Evolutionary conservation across 2,888 invertebrate species (phyloP).

Genomic region (Cerceris ruficornis): DNA sequence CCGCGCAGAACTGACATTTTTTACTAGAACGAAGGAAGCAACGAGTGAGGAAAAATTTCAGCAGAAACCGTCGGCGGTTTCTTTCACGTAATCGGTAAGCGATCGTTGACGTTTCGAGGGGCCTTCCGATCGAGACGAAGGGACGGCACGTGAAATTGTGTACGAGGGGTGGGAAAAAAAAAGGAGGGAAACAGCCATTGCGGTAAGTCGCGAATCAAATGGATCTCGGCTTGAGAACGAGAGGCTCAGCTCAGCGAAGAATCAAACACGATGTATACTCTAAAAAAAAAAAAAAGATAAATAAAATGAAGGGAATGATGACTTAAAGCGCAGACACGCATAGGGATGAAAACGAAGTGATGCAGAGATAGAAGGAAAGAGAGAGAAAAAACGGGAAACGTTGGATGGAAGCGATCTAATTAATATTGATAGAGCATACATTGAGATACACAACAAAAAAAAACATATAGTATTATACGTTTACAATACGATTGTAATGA

Average conservation of each 20-base stretch:
- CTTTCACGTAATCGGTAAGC: neutral
- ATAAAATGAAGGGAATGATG: slow-evolving; percentile 24
- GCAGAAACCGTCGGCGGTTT: slow-evolving; percentile 12
- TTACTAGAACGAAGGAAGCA: neutral
- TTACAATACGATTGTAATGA: slow-evolving; percentile 73
- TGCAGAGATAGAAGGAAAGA: slow-evolving; percentile 16
- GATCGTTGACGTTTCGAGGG: neutral
- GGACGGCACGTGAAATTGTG: neutral
- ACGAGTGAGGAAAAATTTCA: slow-evolving; percentile 4
- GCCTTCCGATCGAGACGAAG: slow-evolving; percentile 2
- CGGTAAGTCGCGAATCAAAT: slow-evolving; percentile 78
- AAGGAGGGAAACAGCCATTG: slow-evolving; percentile 55
- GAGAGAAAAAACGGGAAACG: slow-evolving; percentile 10
- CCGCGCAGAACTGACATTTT: slow-evolving; percentile 8
- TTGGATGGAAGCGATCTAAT: slow-evolving; percentile 33
- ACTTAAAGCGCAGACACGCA: slow-evolving; percentile 22
- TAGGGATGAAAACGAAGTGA: slow-evolving; percentile 18
- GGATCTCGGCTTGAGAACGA: slow-evolving; percentile 74
- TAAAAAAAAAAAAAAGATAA: slow-evolving; percentile 46
- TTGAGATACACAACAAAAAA: slow-evolving; percentile 67
- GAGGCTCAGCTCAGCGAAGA: slow-evolving; percentile 75
- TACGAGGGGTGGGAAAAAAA: neutral
- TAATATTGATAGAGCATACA: slow-evolving; percentile 65
- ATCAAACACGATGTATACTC: slow-evolving; percentile 77
- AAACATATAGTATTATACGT: slow-evolving; percentile 75